A percentile compares a stretch with the other conserved stretches of the same genome.
Evolutionary conservation across 2,888 invertebrate species (phyloP).

Genomic region (Caenorhabditis wallacei): DNA sequence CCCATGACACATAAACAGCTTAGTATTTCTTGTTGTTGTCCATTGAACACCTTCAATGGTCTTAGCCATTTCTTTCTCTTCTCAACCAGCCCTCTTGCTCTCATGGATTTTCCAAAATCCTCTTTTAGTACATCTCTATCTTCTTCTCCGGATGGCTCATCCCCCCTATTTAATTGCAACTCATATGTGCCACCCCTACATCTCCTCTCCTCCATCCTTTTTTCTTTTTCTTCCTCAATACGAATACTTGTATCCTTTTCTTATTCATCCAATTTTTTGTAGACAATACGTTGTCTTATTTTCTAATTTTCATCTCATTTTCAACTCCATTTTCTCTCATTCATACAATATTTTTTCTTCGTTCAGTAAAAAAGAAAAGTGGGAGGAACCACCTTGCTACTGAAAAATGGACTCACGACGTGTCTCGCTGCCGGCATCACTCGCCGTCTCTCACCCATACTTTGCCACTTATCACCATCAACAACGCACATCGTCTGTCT

Average conservation of each 20-base stretch:
- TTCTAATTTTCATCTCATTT: too few species aligned
- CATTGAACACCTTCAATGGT: slow-evolving; percentile 31
- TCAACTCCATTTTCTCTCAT: not conserved
- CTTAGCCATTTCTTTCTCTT: not conserved
- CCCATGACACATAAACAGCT: slow-evolving; percentile 43
- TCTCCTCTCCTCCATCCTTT: slow-evolving; percentile 14
- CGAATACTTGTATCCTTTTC: slow-evolving; percentile 30
- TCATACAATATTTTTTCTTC: slow-evolving; percentile 23
- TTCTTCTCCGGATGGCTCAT: slow-evolving; percentile 20
- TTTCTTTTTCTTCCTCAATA: slow-evolving; percentile 15
- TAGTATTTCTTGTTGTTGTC: not conserved
- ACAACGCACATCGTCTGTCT: slow-evolving; percentile 43
- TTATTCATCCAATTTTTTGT: slow-evolving; percentile 33
- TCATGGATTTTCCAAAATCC: slow-evolving; percentile 5
- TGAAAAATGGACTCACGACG: slow-evolving; percentile 61
- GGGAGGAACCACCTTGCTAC: slow-evolving; percentile 36
- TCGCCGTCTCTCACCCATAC: slow-evolving; percentile 55
- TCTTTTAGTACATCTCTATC: not conserved
- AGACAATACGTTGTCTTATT: slow-evolving; percentile 6
- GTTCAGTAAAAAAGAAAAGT: slow-evolving; percentile 2
- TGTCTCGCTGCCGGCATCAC: slow-evolving; percentile 64
- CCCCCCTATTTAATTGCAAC: slow-evolving; percentile 56
- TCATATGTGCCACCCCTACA: slow-evolving; percentile 35
- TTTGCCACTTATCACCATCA: slow-evolving; percentile 48
- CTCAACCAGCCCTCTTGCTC: not conserved